Conservation (phyloP, 2,797 vertebrate species). For the Euthynnus affinis region DNA sequence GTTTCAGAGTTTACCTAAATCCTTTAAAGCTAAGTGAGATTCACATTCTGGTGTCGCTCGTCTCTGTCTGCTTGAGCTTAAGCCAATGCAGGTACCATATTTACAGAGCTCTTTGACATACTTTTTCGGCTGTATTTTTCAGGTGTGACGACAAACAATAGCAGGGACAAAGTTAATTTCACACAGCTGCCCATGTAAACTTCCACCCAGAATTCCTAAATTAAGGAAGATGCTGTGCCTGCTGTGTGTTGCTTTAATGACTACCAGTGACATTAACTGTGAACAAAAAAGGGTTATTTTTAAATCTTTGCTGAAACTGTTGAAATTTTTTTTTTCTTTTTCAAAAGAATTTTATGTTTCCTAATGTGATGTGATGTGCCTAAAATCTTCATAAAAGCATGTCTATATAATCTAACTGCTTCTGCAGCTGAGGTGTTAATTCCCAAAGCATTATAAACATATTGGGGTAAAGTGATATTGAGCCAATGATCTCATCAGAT, state of each 20-base stretch:
- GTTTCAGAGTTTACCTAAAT: conserved; percentile 93
- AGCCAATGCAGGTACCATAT: conserved; percentile 76
- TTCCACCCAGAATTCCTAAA: conserved; percentile 31
- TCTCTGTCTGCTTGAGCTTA: conserved; percentile 78
- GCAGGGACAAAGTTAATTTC: conserved; percentile 57
- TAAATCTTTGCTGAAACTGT: conserved; percentile 9
- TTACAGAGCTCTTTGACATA: conserved; percentile 75
- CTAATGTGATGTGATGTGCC: conserved; percentile 16
- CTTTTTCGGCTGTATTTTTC: conserved; percentile 62
- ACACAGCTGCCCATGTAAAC: conserved; percentile 49
- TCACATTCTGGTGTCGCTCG: conserved; percentile 75
- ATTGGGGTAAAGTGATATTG: conserved; percentile 31
- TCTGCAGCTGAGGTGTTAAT: conserved; percentile 33
- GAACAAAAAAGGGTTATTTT: background rate
- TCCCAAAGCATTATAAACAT: conserved; percentile 25
- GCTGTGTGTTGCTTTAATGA: conserved; percentile 27
- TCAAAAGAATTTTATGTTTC: conserved; percentile 19
- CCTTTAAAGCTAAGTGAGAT: conserved; percentile 90
- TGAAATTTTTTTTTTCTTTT: background rate
- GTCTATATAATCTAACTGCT: conserved; percentile 17
- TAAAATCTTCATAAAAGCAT: conserved; percentile 20
- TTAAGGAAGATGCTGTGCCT: background rate
- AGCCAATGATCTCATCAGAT: conserved; percentile 31
- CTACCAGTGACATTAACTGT: conserved; percentile 11
- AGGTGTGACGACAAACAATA: conserved; percentile 62